Percentiles rank a stretch among this genome's conserved stretches.
These are phyloP conservation scores for Gallinago undulata DNA, from an alignment of 2,113 vertebrate genomes.

Conservation along the genomic window DNA sequence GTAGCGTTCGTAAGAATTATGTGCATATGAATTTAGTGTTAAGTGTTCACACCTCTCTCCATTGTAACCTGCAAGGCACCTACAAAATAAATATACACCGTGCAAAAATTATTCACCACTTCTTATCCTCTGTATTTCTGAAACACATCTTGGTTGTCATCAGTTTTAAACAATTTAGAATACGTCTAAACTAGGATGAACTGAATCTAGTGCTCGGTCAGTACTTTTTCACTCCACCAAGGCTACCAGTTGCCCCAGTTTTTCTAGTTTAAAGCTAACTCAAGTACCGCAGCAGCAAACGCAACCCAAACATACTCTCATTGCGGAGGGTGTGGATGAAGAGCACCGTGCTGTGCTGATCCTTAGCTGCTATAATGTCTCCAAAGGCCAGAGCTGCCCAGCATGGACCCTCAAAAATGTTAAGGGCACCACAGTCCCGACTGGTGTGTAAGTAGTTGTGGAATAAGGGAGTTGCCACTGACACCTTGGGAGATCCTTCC, in stretches of 20 bases:
- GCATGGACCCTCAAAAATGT: accelerated
- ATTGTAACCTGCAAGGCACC: slow-evolving; percentile 77
- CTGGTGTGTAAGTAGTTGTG: accelerated
- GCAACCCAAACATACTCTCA: neutral
- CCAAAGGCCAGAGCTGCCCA: neutral
- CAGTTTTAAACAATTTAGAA: neutral
- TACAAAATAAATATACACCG: slow-evolving; percentile 18
- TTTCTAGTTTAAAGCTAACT: neutral
- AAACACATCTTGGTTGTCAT: neutral
- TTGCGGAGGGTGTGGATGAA: accelerated
- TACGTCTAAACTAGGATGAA: neutral
- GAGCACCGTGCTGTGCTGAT: neutral
- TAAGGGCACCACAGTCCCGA: neutral
- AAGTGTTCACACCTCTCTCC: slow-evolving; percentile 80
- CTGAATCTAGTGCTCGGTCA: neutral
- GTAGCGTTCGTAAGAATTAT: slow-evolving; percentile 73
- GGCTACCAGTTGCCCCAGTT: slow-evolving; percentile 1
- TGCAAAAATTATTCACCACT: neutral
- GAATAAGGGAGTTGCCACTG: neutral
- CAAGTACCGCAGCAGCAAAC: neutral
- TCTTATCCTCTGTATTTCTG: neutral
- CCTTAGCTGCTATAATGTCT: neutral
- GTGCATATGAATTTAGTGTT: slow-evolving; percentile 71
- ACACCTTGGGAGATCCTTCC: neutral
- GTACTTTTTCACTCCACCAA: neutral